phyloP scores from a whole-genome alignment of 1,140 invertebrate species.

The Penaeus chinensis region DNA sequence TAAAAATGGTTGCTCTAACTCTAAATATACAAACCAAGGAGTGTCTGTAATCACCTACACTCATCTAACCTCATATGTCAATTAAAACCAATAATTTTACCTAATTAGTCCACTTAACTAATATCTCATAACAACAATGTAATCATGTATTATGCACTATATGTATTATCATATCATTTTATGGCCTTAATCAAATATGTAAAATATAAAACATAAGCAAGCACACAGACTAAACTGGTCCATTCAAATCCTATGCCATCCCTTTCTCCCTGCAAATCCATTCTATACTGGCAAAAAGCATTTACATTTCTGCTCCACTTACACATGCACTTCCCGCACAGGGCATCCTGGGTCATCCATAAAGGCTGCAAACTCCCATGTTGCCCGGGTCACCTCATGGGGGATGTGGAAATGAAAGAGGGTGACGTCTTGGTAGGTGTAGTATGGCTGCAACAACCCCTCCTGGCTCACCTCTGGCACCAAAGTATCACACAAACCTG shows the following conservation, averaged over 20 bases:
- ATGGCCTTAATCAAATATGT: too few relatives aligned
- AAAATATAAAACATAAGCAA: too few relatives aligned
- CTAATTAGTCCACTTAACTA: too few relatives aligned
- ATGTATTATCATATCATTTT: too few relatives aligned
- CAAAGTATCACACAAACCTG: slow-evolving; percentile 47
- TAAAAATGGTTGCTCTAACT: too few relatives aligned
- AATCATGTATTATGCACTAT: not conserved
- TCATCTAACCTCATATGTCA: too few relatives aligned
- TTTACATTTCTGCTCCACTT: slow-evolving; percentile 61
- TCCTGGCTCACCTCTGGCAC: slow-evolving; percentile 72
- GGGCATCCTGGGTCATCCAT: slow-evolving; percentile 70
- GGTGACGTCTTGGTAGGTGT: slow-evolving; percentile 71
- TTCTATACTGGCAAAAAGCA: not conserved
- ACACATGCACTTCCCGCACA: slow-evolving; percentile 70
- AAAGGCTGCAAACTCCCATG: slow-evolving; percentile 74
- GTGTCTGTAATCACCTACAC: too few relatives aligned
- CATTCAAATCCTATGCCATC: not conserved
- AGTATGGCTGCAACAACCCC: slow-evolving; percentile 70
- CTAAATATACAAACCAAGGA: too few relatives aligned
- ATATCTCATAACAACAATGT: not conserved
- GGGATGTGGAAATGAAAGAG: slow-evolving; percentile 73
- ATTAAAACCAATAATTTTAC: too few relatives aligned
- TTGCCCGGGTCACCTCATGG: slow-evolving; percentile 70
- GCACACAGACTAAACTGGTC: not conserved
- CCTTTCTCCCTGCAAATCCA: not conserved